A percentile compares a stretch with the other conserved stretches of the same genome.
These are phyloP conservation scores for Tetraodon nigroviridis DNA, from an alignment of 2,113 vertebrate genomes.

Conservation along the genomic window DNA sequence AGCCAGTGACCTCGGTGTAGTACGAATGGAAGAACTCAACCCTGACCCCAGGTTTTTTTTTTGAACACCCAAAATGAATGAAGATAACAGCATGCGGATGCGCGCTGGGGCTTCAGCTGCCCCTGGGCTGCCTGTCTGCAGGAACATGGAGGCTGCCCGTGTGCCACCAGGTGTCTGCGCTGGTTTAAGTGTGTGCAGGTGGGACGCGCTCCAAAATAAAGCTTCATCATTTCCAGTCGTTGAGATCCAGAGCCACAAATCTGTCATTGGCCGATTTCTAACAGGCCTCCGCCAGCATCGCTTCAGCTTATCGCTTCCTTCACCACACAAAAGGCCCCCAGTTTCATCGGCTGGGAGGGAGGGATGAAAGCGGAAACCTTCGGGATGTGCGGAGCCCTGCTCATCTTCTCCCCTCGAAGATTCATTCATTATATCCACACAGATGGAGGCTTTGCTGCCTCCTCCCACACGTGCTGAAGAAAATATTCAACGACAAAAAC, in stretches of 20 bases:
- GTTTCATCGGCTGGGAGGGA: conserved; percentile 7
- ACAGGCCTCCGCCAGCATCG: conserved; percentile 19
- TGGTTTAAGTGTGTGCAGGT: conserved; percentile 24
- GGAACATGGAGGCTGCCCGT: conserved; percentile 1
- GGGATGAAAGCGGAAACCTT: conserved; percentile 17
- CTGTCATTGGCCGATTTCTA: conserved; percentile 60
- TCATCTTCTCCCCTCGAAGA: too few species aligned
- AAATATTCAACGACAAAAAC: too few species aligned
- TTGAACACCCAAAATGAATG: conserved; percentile 17
- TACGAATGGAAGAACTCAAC: conserved; percentile 40
- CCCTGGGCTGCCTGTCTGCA: too few species aligned
- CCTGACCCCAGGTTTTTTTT: conserved; percentile 33
- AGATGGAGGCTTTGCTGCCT: too few species aligned
- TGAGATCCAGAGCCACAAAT: conserved; percentile 48
- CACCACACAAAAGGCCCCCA: conserved; percentile 36
- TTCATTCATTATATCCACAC: too few species aligned
- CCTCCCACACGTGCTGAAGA: too few species aligned
- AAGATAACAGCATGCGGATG: background rate
- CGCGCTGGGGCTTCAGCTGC: background rate
- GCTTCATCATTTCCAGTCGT: conserved; percentile 14
- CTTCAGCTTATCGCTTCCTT: conserved; percentile 40
- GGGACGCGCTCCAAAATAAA: conserved; percentile 11
- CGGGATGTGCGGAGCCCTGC: background rate
- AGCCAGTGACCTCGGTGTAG: conserved; percentile 41
- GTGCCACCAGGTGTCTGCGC: conserved; percentile 33